phyloP scores from a whole-genome alignment of 2,113 vertebrate genomes.

The Corvus cornix region DNA sequence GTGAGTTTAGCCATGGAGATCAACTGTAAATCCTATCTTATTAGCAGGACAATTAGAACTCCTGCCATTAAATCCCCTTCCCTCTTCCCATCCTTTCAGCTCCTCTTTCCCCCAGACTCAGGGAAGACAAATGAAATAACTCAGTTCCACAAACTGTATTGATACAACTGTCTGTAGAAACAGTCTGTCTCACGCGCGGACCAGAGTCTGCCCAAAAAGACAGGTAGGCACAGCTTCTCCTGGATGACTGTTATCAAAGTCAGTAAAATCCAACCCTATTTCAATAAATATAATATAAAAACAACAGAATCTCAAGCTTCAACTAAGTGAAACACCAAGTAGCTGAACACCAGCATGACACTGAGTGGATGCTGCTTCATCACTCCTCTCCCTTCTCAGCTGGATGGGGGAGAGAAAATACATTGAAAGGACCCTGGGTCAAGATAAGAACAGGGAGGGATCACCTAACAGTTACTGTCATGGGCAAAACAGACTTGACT shows the following conservation, averaged over 20 bases:
- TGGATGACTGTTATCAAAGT: background rate
- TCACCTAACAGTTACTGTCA: background rate
- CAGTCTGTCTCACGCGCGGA: background rate
- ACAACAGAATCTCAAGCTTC: background rate
- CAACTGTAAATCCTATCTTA: background rate
- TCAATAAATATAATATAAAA: background rate
- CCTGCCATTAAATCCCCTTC: background rate
- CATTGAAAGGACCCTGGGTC: accelerated
- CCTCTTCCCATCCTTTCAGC: background rate
- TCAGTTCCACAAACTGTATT: background rate
- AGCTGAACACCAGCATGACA: background rate
- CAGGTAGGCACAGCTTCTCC: background rate
- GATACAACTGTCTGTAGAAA: background rate
- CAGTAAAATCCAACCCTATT: background rate
- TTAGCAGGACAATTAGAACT: background rate
- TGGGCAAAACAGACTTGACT: accelerated
- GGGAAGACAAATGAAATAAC: background rate
- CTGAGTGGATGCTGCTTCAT: background rate
- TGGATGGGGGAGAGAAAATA: background rate
- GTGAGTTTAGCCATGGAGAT: background rate
- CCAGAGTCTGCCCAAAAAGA: background rate
- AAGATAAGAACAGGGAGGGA: background rate
- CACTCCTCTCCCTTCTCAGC: background rate
- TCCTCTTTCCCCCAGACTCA: background rate
- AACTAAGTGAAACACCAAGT: background rate